These are phyloP conservation scores for Phainopepla nitens DNA, from an alignment of 2,113 vertebrate genomes.

Conservation along the genomic window DNA sequence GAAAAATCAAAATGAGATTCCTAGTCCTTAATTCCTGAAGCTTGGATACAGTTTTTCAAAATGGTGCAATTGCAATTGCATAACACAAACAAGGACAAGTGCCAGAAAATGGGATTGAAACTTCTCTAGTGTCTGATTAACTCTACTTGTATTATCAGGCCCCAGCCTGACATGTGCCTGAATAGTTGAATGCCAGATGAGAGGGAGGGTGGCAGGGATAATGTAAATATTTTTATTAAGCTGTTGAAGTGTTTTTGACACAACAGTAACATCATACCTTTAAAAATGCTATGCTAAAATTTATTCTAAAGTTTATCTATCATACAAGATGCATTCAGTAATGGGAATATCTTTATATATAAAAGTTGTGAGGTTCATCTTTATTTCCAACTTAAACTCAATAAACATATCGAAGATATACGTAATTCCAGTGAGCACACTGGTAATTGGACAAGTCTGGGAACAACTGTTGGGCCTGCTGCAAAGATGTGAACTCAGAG, in stretches of 20 bases:
- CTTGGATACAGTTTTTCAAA: background rate
- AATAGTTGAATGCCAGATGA: constrained; percentile 1
- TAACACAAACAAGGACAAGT: background rate
- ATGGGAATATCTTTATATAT: background rate
- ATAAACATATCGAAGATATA: background rate
- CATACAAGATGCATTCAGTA: background rate
- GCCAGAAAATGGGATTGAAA: constrained; percentile 18
- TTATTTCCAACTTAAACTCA: background rate
- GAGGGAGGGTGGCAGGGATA: background rate
- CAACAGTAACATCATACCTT: background rate
- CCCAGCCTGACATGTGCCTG: background rate
- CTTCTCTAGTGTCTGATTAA: background rate
- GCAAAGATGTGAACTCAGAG: constrained; percentile 18
- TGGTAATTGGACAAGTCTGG: background rate
- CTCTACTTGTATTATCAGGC: constrained; percentile 41
- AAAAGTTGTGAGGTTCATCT: background rate
- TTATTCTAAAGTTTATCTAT: background rate
- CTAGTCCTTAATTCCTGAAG: background rate
- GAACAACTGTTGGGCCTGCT: background rate
- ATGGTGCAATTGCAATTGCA: background rate
- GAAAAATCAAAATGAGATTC: background rate
- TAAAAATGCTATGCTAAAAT: background rate
- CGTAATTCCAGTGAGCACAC: background rate
- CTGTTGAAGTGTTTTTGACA: constrained; percentile 13
- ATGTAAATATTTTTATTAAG: constrained; percentile 6